Evolutionary conservation across 2,113 vertebrate species (phyloP), one percentile per base, ranked within the genome.

Genomic region (Micronycteris hirsuta): DNA sequence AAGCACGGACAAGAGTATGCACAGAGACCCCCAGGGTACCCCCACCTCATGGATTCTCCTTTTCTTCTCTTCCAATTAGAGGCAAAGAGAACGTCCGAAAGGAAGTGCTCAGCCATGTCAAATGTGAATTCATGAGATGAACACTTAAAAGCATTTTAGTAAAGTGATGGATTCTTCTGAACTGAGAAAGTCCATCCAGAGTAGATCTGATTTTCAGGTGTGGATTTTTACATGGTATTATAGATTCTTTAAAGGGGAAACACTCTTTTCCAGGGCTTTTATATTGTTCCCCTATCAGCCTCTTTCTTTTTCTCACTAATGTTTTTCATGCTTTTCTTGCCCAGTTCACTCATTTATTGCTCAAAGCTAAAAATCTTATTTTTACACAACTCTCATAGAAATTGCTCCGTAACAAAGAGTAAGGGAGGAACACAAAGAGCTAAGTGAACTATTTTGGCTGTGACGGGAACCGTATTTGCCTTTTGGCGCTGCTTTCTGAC

Each of bases 331-430:
- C 36, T 89, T 76, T 86, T 74, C 73, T 94, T 91, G 70, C 41
- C 80, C 28, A 33, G 31, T 93, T 89, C 58, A 45, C 92, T 96
- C 78, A 96, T 81, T 85, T 86, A 58, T 38, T 83, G 54, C 49
- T 94, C 36, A 67, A 88, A 88, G 67, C 63, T 89, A 84, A 95
- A 94, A 65, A 22, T 61, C 45, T 86, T 91, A 82, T 47, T 93
- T 96, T 92, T 89, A 85, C n/a, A 83, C 73, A 84, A 71, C 38
- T 86, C 43, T 91, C 80, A 58, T 47, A 78, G 89, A 94, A 91
- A 92, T 89, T 41, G 65, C 86, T 93, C 94, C 70, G 83, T 91
- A 84, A 89, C 45, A 91, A 91, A 68, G 78, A 81, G 52, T 38
- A 49, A 91, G 67, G 83, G 77, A 91, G 45, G 41, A 87, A 24